Conservation (phyloP, 2,797 vertebrate genomes). For the Enteromius afrohamiltoni region DNA sequence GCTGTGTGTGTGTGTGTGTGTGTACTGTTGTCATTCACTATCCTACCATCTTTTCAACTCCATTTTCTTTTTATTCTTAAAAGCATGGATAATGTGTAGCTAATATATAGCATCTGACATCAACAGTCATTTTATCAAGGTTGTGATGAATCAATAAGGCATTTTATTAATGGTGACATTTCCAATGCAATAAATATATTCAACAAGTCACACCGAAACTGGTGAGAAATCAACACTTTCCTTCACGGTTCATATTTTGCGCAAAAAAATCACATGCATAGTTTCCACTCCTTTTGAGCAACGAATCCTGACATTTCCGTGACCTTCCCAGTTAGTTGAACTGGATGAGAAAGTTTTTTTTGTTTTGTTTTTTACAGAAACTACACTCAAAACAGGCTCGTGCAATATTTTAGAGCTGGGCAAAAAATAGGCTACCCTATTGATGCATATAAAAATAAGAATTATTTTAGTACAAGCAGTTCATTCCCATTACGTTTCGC, state of each 20-base stretch:
- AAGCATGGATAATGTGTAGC: background rate
- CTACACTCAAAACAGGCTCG: background rate
- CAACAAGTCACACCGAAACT: background rate
- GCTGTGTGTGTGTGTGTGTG: slow-evolving; percentile 7
- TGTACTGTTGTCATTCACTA: slow-evolving; percentile 24
- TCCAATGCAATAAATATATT: background rate
- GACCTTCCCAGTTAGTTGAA: background rate
- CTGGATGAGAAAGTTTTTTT: background rate
- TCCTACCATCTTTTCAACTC: slow-evolving; percentile 14
- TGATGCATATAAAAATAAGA: background rate
- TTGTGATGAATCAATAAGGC: background rate
- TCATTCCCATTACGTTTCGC: background rate
- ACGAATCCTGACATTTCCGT: background rate
- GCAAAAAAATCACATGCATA: background rate
- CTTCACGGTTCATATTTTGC: slow-evolving; percentile 1
- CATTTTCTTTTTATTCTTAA: background rate
- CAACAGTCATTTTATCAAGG: background rate
- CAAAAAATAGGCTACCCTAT: no score
- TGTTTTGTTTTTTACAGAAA: no score
- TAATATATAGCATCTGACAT: background rate
- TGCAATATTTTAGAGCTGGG: background rate
- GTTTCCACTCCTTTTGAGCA: background rate
- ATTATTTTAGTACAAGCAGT: background rate
- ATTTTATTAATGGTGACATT: background rate
- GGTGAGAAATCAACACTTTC: background rate